Percentiles rank a stretch among this genome's conserved stretches.
Evolutionary conservation across 2,113 vertebrate species (phyloP).

Genomic region (Pseudorhombus dupliciocellatus): DNA sequence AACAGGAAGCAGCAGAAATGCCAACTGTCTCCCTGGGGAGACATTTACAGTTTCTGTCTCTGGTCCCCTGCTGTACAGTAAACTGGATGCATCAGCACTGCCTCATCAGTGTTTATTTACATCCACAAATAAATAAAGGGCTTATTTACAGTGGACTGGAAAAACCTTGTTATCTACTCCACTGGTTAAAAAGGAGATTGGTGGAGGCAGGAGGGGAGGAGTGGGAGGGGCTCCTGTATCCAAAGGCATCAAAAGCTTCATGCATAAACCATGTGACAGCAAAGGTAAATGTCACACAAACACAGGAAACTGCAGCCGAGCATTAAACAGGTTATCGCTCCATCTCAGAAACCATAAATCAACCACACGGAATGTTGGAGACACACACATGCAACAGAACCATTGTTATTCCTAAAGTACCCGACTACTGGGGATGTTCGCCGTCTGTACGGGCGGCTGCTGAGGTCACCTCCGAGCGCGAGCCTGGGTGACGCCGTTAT

Average conservation of each 20-base stretch:
- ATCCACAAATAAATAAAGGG: background rate
- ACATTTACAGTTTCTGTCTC: conserved; percentile 27
- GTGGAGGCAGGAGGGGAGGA: background rate
- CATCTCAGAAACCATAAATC: conserved; percentile 67
- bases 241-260: conserved; percentile 21
- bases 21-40: conserved; percentile 53
- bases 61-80: background rate
- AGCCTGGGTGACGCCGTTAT: conserved; percentile 56
- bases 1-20: conserved; percentile 63
- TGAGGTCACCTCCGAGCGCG: conserved; percentile 47
- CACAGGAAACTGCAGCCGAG: conserved; percentile 31
- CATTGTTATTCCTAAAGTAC: conserved; percentile 50
- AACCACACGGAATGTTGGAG: conserved; percentile 25
- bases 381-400: conserved; percentile 28
- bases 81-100: background rate
- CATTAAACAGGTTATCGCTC: conserved; percentile 58
- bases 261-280: conserved; percentile 55
- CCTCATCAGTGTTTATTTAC: background rate
- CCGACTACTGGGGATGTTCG: conserved; percentile 50
- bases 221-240: conserved; percentile 4
- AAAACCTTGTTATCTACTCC: no score
- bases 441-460: conserved; percentile 61
- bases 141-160: no score
- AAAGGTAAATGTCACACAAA: conserved; percentile 62
- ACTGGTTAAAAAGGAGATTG: background rate